Conservation (phyloP, 2,113 vertebrate species). For the Neopipo cinnamomea region DNA sequence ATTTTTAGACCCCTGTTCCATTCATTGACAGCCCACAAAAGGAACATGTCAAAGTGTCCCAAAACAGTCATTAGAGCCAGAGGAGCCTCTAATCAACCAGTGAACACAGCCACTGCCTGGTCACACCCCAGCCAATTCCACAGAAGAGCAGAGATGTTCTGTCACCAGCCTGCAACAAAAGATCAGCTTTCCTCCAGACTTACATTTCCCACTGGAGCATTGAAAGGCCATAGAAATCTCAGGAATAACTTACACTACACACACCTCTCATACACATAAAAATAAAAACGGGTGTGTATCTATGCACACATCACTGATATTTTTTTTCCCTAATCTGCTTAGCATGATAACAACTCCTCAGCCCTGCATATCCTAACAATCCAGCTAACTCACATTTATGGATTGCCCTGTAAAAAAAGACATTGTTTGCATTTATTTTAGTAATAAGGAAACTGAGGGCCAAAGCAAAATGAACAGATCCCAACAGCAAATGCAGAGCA, state of each 20-base stretch:
- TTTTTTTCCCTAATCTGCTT: not conserved
- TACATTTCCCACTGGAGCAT: not conserved
- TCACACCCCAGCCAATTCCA: not conserved
- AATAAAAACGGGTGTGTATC: not conserved
- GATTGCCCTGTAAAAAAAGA: not conserved
- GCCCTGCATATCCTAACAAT: not conserved
- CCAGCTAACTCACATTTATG: not conserved
- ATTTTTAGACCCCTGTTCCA: not conserved
- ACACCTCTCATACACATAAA: not conserved
- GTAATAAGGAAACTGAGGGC: not conserved
- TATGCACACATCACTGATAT: not conserved
- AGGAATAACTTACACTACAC: not conserved
- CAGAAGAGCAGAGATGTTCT: not conserved
- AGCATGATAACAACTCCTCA: not conserved
- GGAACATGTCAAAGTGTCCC: not conserved
- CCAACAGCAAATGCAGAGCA: not conserved
- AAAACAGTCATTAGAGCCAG: not conserved
- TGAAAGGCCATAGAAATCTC: not conserved
- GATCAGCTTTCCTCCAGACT: not conserved
- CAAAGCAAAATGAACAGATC: not conserved
- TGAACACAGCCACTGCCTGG: not conserved
- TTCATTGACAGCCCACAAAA: not conserved
- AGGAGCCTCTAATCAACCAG: not conserved
- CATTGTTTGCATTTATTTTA: not conserved
- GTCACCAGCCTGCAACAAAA: not conserved